Base-by-base conservation (phyloP, 2,888 invertebrate genomes). In the Eilema sororculum region DNA sequence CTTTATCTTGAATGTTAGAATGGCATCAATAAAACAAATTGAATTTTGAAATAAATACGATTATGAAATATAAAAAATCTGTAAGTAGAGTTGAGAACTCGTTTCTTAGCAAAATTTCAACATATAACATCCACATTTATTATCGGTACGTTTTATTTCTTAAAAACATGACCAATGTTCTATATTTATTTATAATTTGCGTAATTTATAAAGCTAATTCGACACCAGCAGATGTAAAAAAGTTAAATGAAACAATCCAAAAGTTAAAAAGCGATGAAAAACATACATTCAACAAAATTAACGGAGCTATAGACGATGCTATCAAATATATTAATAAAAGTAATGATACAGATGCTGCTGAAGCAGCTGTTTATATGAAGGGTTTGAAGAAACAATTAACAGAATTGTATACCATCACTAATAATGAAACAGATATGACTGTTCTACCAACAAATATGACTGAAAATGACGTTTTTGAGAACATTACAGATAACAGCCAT, bases 241-340 rank as follows among this genome's bases (percentile, higher is more conserved):
- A 58, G 0, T 8, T 16, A 16, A 58, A 46, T 37, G 12, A 58
- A 5, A 74, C 80, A 33, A 83, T 89, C 67, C 30, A 78, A 70
- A 75, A 77, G 13, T 73, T 91, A 30, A 84, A 90, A 72, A 83
- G 79, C 20, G 64, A 77, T 87, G 37, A 90, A 87, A 72, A 68
- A 68, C 41, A 77, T 41, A 12, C 41, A 41, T 59, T 58, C 10
- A 59, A 28, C 13, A 41, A 65, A 65, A 88, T 92, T 3, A 85
- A 87, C 28, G 46, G 65, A 16, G 89, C 89, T 0, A 90, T 92
- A 24, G 84, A 90, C 9, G 89, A 89, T 0, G 87, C 86, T 12
- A 78, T 90, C 0, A 74, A 68, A 37, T 64, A 79, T 20, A 75
- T 91, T 6, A 68, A 80, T 30, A 78, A 78, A 20, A 78, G 24